Conservation (phyloP, 2,113 vertebrate species). For the Haliaeetus leucogaster region DNA sequence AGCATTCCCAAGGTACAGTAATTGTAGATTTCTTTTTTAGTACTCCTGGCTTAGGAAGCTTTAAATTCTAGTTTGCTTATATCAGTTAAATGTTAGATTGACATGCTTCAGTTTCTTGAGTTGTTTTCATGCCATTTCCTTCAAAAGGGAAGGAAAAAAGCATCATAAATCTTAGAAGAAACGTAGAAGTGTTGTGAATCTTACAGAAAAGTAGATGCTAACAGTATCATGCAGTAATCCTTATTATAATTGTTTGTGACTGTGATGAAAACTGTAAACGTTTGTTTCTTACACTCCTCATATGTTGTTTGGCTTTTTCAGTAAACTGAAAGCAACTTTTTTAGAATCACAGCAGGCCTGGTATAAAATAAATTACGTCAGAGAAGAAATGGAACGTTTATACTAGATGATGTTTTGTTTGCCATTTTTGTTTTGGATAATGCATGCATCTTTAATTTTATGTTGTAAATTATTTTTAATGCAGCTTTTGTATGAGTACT, state of each 20-base stretch:
- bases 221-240: not conserved
- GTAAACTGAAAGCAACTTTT: not conserved
- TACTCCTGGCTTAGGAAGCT: slow-evolving; percentile 49
- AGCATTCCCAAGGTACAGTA: slow-evolving; percentile 98
- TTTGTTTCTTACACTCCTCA: not conserved
- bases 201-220: slow-evolving; percentile 20
- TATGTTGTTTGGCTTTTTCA: not conserved
- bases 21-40: slow-evolving; percentile 61
- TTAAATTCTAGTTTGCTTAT: slow-evolving; percentile 26
- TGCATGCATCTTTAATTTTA: not conserved
- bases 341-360: not conserved
- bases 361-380: not conserved
- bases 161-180: not conserved
- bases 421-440: not conserved
- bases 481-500: not conserved
- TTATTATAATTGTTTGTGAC: not conserved
- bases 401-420: not conserved
- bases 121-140: not conserved
- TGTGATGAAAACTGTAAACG: not conserved
- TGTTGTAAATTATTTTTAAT: not conserved
- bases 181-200: not conserved
- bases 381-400: not conserved
- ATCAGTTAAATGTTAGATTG: slow-evolving; percentile 11
- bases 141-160: not conserved
- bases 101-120: not conserved